A percentile compares a stretch with the other conserved stretches of the same genome.
phyloP scores from a whole-genome alignment of 2,113 vertebrate species.

The Piprites chloris region DNA sequence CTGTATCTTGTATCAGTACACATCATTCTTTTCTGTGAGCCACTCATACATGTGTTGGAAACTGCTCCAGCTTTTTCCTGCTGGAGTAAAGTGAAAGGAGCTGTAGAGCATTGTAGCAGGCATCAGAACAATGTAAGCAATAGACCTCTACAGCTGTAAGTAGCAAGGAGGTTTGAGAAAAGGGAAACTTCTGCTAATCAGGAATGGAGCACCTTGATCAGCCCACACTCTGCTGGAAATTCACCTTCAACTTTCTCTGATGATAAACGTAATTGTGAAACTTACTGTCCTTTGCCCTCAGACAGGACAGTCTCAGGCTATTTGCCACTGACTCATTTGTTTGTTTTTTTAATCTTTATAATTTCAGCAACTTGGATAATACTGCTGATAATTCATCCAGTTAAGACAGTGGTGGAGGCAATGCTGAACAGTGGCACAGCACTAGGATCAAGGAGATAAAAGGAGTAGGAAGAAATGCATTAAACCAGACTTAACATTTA shows the following conservation, averaged over 20 bases:
- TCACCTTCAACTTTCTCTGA: background rate
- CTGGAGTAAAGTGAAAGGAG: background rate
- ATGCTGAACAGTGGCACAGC: background rate
- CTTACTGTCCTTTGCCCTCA: background rate
- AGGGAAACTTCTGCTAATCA: background rate
- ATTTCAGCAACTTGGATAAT: background rate
- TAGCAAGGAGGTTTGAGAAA: background rate
- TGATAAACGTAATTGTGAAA: background rate
- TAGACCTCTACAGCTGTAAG: background rate
- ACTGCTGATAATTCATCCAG: background rate
- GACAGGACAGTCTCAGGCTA: background rate
- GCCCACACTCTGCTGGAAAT: background rate
- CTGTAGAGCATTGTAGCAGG: background rate
- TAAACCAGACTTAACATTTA: background rate
- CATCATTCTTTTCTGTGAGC: background rate
- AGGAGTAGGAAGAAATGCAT: background rate
- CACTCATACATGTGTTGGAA: background rate
- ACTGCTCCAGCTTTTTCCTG: background rate
- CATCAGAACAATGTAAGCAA: background rate
- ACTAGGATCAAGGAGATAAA: background rate
- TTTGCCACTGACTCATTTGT: background rate
- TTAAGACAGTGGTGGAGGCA: background rate
- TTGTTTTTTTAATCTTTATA: background rate
- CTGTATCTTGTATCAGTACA: background rate
- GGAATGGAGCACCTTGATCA: background rate